Conservation (phyloP, 2,888 invertebrate genomes). For the Frankliniella intonsa region DNA sequence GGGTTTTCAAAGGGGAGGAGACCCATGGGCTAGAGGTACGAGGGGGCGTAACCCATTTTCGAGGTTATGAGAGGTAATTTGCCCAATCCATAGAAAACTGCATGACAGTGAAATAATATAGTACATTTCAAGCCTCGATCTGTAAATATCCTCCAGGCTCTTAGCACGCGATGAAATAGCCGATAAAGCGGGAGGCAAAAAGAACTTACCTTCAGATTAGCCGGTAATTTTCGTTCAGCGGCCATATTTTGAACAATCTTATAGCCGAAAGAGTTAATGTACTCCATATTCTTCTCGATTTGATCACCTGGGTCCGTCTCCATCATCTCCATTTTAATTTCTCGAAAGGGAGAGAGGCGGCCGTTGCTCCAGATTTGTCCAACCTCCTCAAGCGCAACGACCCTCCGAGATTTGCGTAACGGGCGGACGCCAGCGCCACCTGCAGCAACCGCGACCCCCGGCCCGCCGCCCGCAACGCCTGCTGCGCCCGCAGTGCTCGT, state of each 20-base stretch:
- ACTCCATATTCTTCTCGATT: background rate
- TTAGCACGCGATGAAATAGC: too few species aligned
- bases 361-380: background rate
- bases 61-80: too few species aligned
- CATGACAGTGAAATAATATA: too few species aligned
- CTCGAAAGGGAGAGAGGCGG: too few species aligned
- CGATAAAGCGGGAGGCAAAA: too few species aligned
- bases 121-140: too few species aligned
- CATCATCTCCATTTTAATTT: background rate
- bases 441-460: background rate
- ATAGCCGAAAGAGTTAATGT: conserved; percentile 31
- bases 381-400: background rate
- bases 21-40: too few species aligned
- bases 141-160: too few species aligned
- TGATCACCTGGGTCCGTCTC: background rate
- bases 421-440: background rate
- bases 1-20: too few species aligned
- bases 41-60: too few species aligned
- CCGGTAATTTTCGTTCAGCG: conserved; percentile 35
- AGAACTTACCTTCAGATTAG: conserved; percentile 36
- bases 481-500: background rate
- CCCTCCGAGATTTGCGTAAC: background rate
- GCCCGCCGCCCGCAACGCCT: background rate
- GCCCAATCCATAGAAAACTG: too few species aligned
- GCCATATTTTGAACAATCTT: conserved; percentile 36